Percentiles rank a stretch among this genome's conserved stretches.
These are phyloP conservation scores for Homarus americanus DNA, from an alignment of 1,140 invertebrate genomes.

Conservation along the genomic window DNA sequence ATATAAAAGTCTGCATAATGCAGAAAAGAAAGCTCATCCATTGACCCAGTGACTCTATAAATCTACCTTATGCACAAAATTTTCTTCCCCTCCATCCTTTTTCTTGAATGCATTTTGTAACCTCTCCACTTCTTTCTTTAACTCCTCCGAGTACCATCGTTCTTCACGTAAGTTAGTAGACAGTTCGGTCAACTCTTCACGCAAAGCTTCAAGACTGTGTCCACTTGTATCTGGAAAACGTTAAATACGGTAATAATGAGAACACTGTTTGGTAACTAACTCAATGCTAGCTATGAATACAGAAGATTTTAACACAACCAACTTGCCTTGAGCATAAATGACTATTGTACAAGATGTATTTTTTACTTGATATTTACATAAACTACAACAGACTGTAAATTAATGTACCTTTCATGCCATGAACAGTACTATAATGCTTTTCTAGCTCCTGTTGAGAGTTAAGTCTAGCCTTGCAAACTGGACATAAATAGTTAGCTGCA, in stretches of 20 bases:
- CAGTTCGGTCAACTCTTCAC: conserved; percentile 77
- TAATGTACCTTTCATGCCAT: conserved; percentile 64
- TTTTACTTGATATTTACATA: background rate
- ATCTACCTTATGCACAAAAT: conserved; percentile 65
- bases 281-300: too few species aligned
- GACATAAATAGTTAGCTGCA: conserved; percentile 74
- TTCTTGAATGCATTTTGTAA: conserved; percentile 68
- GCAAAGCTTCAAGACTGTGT: conserved; percentile 74
- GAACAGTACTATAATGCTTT: conserved; percentile 73
- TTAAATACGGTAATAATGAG: background rate
- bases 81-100: conserved; percentile 63
- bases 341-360: background rate
- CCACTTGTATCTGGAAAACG: conserved; percentile 57
- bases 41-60: background rate
- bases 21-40: background rate
- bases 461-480: conserved; percentile 74
- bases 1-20: too few species aligned
- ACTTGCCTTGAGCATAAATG: too few species aligned
- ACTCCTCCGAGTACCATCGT: conserved; percentile 76
- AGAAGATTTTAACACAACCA: too few species aligned
- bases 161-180: conserved; percentile 76
- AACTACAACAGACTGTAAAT: background rate
- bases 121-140: conserved; percentile 77
- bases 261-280: too few species aligned
- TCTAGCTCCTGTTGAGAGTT: conserved; percentile 73